Evolutionary conservation across 1,140 invertebrate species (phyloP), one percentile per base, ranked within the genome.

Genomic region (Papilio glaucus): DNA sequence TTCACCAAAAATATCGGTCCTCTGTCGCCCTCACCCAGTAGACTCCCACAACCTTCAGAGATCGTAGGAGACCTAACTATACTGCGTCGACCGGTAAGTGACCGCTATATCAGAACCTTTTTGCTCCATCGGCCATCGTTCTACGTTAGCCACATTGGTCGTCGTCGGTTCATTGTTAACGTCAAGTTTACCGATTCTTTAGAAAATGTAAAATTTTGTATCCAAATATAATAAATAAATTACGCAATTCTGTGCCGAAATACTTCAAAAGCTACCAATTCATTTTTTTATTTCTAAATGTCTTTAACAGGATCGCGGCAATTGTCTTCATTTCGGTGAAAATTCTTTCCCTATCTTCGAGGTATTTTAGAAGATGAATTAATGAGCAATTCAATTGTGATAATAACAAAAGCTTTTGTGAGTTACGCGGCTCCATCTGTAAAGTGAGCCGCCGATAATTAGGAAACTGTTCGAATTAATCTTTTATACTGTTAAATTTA

Each of bases 331-430:
- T 57, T 57, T 18, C 49, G 49, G 49, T 49, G 45, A 10, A 57
- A 24, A 26, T 57, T 57, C 21, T 57, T 57, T 57, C 10, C 49
- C 1, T 57, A 57, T 57, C 49, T 57, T 57, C 21, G 49, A 57
- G 21, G 21, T 57, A 57, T 57, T 57, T 57, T 57, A 49, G 18
- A 15, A 21, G 49, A 57, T 4, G 49, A 57, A 57, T 57, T 57
- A 57, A 57, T 57, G 49, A 57, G 49, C 49, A 57, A 57, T 57
- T 26, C 49, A 57, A 57, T 57, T 57, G 49, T 57, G 21, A 26
- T 49, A 21, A 49, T 57, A 57, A 57, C 49, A 57, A 57, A 57
- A 24, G 49, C 49, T 57, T 57, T 57, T 57, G 21, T 57, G 49
- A 57, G 24, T 57, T 57, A 57, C 49, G 49, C 21, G 18, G 21